A percentile compares a stretch with the other conserved stretches of the same genome.
These are phyloP conservation scores for Philhelius pedissequus DNA, from an alignment of 2,888 invertebrate genomes.

Conservation along the genomic window DNA sequence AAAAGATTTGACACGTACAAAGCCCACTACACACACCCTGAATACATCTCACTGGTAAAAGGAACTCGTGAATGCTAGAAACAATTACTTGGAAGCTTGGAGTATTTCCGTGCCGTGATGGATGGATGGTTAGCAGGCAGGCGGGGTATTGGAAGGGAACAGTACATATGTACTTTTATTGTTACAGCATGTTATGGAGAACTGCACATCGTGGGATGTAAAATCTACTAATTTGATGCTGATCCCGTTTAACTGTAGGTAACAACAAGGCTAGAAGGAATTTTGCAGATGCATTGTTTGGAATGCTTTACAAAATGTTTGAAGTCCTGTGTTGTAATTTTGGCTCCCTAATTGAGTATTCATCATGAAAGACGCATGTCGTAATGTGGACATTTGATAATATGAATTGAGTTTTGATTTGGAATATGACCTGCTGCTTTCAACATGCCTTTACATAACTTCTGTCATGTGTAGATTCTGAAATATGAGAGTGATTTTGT, in stretches of 20 bases:
- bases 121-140: too few species aligned
- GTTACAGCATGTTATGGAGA: not conserved
- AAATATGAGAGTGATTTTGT: too few species aligned
- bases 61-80: not conserved
- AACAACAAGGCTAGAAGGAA: not conserved
- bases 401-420: not conserved
- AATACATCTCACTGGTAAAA: not conserved
- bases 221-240: not conserved
- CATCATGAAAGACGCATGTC: too few species aligned
- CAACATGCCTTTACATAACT: not conserved
- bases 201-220: not conserved
- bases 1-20: not conserved
- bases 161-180: not conserved
- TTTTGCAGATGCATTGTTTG: not conserved
- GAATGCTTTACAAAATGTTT: not conserved
- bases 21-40: not conserved
- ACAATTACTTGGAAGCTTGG: not conserved
- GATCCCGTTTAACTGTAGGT: not conserved
- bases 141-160: not conserved
- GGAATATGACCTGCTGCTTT: too few species aligned
- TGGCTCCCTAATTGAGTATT: not conserved
- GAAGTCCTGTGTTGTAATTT: not conserved
- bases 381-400: not conserved
- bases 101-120: not conserved
- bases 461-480: too few species aligned